These are phyloP conservation scores for Steromphala cineraria DNA, from an alignment of 2,888 invertebrate genomes.

Conservation along the genomic window DNA sequence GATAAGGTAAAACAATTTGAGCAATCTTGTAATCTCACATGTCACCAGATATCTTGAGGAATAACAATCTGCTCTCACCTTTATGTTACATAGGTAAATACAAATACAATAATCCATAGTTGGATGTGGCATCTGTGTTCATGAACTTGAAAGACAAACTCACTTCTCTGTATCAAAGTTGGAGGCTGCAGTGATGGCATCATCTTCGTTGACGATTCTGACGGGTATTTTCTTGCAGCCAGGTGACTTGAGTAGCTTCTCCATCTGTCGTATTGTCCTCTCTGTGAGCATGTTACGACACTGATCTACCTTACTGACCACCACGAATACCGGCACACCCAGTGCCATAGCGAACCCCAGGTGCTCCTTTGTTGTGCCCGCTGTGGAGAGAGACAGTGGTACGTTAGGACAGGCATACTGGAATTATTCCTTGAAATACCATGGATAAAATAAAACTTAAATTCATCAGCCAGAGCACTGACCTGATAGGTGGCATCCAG, in stretches of 20 bases:
- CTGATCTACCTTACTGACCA: conserved; percentile 94
- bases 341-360: conserved; percentile 82
- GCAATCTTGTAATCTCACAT: too few species aligned
- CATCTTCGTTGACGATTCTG: conserved; percentile 82
- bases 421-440: neutral
- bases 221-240: conserved; percentile 82
- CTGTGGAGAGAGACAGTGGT: conserved; percentile 53
- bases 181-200: conserved; percentile 85
- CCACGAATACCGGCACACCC: conserved; percentile 89
- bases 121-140: too few species aligned
- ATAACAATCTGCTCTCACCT: too few species aligned
- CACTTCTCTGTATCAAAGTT: conserved; percentile 78
- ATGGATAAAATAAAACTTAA: neutral
- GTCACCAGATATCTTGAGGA: too few species aligned
- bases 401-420: neutral
- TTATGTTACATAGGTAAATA: neutral
- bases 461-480: neutral
- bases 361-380: conserved; percentile 88
- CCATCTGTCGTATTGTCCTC: conserved; percentile 77
- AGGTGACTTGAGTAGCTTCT: conserved; percentile 81
- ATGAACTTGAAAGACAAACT: neutral
- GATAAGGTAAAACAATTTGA: too few species aligned
- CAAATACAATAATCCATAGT: neutral
- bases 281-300: conserved; percentile 77
- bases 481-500: too few species aligned